Evolutionary conservation across 2,888 invertebrate genomes (phyloP).

Genomic region (Lasiommata megera): DNA sequence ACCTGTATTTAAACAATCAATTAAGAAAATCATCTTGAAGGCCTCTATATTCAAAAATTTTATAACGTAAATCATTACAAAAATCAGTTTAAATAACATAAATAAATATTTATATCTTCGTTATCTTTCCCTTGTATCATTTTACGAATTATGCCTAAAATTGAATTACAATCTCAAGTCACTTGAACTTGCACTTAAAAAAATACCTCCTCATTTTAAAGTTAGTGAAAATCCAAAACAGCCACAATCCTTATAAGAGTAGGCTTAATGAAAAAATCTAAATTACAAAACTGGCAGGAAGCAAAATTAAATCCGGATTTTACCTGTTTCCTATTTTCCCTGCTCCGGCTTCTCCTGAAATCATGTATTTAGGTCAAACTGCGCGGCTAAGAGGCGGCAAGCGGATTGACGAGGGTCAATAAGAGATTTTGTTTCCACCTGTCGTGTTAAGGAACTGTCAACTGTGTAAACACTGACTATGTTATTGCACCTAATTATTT

Average conservation of each 20-base stretch:
- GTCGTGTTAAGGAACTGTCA: not conserved
- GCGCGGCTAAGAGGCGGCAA: not conserved
- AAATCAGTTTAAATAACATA: no score
- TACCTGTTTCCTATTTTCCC: slow-evolving; percentile 12
- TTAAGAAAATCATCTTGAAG: no score
- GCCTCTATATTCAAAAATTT: no score
- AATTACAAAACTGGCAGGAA: slow-evolving; percentile 7
- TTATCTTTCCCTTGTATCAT: no score
- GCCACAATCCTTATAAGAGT: not conserved
- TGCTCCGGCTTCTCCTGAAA: slow-evolving; percentile 16
- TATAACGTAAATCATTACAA: no score
- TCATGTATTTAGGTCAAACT: slow-evolving; percentile 26
- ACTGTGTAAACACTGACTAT: not conserved
- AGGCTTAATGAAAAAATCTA: slow-evolving; percentile 8
- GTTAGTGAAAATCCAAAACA: not conserved
- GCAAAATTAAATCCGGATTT: slow-evolving; percentile 9
- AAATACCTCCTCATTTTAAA: no score
- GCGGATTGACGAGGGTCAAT: slow-evolving; percentile 26
- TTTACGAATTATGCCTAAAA: no score
- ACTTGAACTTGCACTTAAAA: no score
- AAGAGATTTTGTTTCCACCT: slow-evolving; percentile 8
- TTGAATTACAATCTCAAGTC: no score
- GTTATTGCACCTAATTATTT: not conserved
- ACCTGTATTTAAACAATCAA: no score
- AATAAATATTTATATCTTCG: no score